phyloP scores from a whole-genome alignment of 2,888 invertebrate genomes.

The Leptothorax acervorum region DNA sequence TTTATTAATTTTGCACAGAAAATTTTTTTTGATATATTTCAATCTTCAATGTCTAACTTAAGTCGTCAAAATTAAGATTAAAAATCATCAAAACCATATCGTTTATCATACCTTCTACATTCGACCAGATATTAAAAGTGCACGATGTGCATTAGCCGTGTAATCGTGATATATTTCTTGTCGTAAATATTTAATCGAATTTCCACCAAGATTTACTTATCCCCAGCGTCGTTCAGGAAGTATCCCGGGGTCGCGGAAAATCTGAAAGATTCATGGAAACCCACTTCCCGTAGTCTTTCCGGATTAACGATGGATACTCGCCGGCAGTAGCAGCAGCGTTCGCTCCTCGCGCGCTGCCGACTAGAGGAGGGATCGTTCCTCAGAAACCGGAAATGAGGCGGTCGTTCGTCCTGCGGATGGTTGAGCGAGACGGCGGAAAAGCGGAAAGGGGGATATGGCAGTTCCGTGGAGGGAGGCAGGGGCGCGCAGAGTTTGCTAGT shows the following conservation, averaged over 20 bases:
- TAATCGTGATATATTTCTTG: conserved; percentile 32
- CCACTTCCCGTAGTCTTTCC: conserved; percentile 57
- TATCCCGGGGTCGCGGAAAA: conserved; percentile 51
- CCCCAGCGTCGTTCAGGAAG: conserved; percentile 26
- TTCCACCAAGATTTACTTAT: conserved; percentile 49
- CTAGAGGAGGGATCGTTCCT: conserved; percentile 54
- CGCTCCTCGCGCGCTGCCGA: conserved; percentile 14
- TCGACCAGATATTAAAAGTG: conserved; percentile 35
- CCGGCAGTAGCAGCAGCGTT: conserved; percentile 2
- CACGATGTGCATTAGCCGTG: conserved; percentile 12
- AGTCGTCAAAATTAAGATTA: neutral
- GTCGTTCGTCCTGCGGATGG: conserved; percentile 59
- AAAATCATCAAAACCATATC: neutral
- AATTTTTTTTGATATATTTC: neutral
- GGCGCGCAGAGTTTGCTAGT: conserved; percentile 59
- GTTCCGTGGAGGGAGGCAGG: conserved; percentile 22
- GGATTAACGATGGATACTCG: conserved; percentile 63
- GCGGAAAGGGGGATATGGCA: conserved; percentile 30
- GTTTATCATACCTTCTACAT: neutral
- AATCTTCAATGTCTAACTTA: too few relatives aligned
- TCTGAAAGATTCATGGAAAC: conserved; percentile 61
- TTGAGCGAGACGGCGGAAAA: conserved; percentile 38
- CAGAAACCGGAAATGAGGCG: conserved; percentile 70
- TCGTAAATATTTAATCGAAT: conserved; percentile 62
- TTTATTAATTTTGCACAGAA: neutral